Conservation (phyloP, 1,140 invertebrate species). For the Pachypsylla venusta region DNA sequence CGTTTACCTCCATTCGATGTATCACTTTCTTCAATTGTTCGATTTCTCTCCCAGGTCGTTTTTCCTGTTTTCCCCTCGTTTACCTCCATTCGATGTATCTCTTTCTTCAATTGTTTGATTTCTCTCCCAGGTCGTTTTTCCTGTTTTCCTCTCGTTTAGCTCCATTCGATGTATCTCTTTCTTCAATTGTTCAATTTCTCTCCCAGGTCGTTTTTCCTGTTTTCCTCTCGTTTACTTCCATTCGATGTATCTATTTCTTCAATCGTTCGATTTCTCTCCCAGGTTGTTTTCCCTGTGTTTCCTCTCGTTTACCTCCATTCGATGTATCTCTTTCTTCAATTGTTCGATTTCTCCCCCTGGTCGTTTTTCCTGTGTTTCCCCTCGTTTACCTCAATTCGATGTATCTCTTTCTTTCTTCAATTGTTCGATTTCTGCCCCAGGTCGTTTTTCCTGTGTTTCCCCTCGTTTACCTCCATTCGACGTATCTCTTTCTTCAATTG, state of each 20-base stretch:
- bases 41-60: too few relatives aligned
- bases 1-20: too few relatives aligned
- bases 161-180: slow-evolving; percentile 56
- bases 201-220: slow-evolving; percentile 56
- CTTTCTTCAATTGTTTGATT: slow-evolving; percentile 51
- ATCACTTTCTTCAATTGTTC: too few relatives aligned
- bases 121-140: slow-evolving; percentile 46
- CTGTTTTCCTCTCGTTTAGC: slow-evolving; percentile 42
- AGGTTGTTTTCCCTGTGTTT: slow-evolving; percentile 42
- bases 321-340: too few relatives aligned
- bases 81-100: slow-evolving; percentile 70
- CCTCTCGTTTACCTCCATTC: too few relatives aligned
- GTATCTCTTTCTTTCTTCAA: slow-evolving; percentile 70
- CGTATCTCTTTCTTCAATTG: slow-evolving; percentile 65
- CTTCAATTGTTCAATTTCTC: slow-evolving; percentile 53
- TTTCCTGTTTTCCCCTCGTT: too few relatives aligned
- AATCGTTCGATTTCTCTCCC: slow-evolving; percentile 51
- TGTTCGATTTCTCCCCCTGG: too few relatives aligned
- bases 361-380: too few relatives aligned
- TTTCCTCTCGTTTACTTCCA: slow-evolving; percentile 41
- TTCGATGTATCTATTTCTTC: slow-evolving; percentile 64
- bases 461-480: slow-evolving; percentile 49
- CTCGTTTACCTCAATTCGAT: slow-evolving; percentile 61
- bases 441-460: slow-evolving; percentile 34
- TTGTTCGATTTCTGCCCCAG: slow-evolving; percentile 45